Evolutionary conservation across 2,113 vertebrate genomes (phyloP), one percentile per base, ranked within the genome.

Genomic region (Aplodontia rufa): DNA sequence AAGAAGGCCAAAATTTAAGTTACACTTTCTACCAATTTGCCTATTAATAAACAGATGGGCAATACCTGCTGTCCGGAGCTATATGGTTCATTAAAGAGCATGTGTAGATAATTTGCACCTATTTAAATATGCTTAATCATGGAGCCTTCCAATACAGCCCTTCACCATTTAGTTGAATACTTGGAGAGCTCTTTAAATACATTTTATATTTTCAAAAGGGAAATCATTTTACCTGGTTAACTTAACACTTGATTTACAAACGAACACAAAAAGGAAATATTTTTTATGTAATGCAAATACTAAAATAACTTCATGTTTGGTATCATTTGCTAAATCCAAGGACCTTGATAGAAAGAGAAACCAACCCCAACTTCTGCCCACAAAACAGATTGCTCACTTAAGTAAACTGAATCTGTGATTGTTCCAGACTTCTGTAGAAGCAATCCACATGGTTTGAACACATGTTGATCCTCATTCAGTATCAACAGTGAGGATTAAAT

Each of bases 111-210:
- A 40, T 64, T 13, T 93, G 28, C 0, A 49, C 17, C 47, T 53
- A 76, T 72, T 72, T 68, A 88, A 78, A 81, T 49, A n/a, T 28
- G 26, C 13, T 89, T 62, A 88, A 55, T 32, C 69, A 84, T 9
- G 16, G 2, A 87, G 14, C 0, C 49, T 68, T 16, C 35, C 58
- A 58, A 64, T 32, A 58, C 14, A 87, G 47, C 9, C 76, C 47
- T 95, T 96, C 49, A 71, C 30, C 28, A 96, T 87, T 91, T 60
- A 68, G 9, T 45, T 82, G 71, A 90, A 84, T 69, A 28, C 10
- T 78, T 91, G 85, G 37, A 92, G 62, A 88, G 62, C 22, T 82
- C 68, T 80, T 93, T 53, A 84, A 45, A 92, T 74, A 66, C 80
- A 49, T 75, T 71, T 94, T 88, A 30, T 28, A 24, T 37, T 74